Evolutionary conservation across 2,888 invertebrate genomes (phyloP), one percentile per base, ranked within the genome.

Genomic region (Pristionchus japonicus): DNA sequence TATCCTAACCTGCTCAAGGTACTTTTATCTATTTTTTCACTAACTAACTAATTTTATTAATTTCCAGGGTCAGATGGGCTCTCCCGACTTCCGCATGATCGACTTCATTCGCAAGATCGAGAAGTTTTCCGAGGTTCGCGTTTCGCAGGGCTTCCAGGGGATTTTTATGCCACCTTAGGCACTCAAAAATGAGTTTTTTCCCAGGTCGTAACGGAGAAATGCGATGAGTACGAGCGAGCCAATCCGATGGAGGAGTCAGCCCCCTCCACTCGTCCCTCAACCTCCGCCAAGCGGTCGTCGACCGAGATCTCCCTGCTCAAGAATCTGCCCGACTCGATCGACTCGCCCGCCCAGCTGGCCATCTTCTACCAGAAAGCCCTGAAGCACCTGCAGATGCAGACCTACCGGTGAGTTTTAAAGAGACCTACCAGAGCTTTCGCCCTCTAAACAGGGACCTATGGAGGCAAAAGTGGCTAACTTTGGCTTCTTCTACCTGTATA

Each of bases 21-120:
- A 40, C 4, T 0, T 61, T 3, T 31, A 40, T 74, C 20, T 57
- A 4, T n/a, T n/a, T 2, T 9, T 4, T 9, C 74, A n/a, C 7
- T 64, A n/a, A 27, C 27, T 23, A 7, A 7, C n/a, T 64, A n/a
- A 64, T n/a, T 27, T 1, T 64, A 34, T 47, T 20, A 3, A 31
- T 34, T n/a, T 85, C 27, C 64, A 85, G 74, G 93, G 91, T 17
- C 92, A 93, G 20, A 89, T 92, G 87, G 92, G 91, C 20, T 93
- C 94, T 31, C 93, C 93, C 6, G 94, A 94, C 89, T 92, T 93
- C 88, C 90, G 93, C 23, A 89, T 94, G 88, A 91, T 93, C 87
- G 94, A 94, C 47, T 94, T 94, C 82, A 90, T 92, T 27, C 85
- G 90, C 27, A 91, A 93, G 88, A 89, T 93, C 61, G 91, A 93